Conservation (phyloP, 2,888 invertebrate genomes). For the Deilephila elpenor region DNA sequence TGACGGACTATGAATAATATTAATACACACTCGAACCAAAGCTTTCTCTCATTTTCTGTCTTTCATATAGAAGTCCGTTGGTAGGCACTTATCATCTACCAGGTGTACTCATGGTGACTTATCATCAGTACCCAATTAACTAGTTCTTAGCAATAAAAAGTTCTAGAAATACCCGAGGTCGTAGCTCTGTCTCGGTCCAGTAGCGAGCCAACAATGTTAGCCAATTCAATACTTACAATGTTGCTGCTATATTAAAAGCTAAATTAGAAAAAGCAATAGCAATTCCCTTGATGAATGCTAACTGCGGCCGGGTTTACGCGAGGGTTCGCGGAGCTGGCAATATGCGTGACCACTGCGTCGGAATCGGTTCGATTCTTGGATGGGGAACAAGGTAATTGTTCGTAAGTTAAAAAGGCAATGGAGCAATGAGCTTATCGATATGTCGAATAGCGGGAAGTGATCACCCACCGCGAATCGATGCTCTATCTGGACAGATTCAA, state of each 20-base stretch:
- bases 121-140: neutral
- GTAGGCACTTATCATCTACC: too few species aligned
- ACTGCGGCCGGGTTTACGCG: neutral
- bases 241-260: neutral
- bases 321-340: neutral
- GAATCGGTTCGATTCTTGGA: neutral
- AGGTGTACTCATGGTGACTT: too few species aligned
- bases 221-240: neutral
- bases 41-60: too few species aligned
- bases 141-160: neutral
- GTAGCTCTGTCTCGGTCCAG: neutral
- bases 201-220: neutral
- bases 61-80: too few species aligned
- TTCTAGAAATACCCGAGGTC: neutral
- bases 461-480: too few species aligned
- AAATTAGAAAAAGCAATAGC: conserved; percentile 3
- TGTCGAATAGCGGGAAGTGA: too few species aligned
- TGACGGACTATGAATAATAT: too few species aligned
- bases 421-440: too few species aligned
- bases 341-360: neutral
- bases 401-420: too few species aligned
- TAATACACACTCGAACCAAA: too few species aligned
- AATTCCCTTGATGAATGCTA: neutral
- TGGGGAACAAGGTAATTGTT: too few species aligned
- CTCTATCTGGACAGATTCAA: too few species aligned